Base-by-base conservation (phyloP, 2,113 vertebrate genomes). In the Ptilonorhynchus violaceus region DNA sequence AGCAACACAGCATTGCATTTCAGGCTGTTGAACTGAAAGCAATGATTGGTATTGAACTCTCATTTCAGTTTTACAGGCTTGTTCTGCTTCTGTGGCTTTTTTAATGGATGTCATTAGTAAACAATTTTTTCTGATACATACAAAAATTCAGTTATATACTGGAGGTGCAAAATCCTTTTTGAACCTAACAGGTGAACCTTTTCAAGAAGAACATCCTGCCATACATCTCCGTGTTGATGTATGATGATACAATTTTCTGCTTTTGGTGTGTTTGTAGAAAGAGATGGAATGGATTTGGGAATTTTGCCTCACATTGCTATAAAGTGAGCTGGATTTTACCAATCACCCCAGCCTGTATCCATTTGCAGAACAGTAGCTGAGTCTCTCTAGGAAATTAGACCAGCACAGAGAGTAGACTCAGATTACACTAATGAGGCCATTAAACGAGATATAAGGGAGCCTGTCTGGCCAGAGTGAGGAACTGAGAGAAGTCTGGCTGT, bases 351-450 rank as follows among this genome's bases (percentile, higher is more conserved):
- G 79, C 27, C 66, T 83, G 18, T 70, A 78, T 90, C 60, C 82
- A 86, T 96, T 95, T 96, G 73, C 93, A 72, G 55, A 96, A 68
- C n/a, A 68, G 83, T 72, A 91, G 88, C 91, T 81, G 73, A 94
- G 44, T 63, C 85, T 94, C 56, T 44, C 85, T 95, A 92, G 83
- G 87, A 96, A 95, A 97, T 96, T 68, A 94, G 83, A 82, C 39
- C 74, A 56, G 85, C 75, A 83, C 18, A 84, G 64, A 83, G 95
- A 88, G 75, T 88, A 85, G 92, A 68, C 52, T 97, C 95, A 53
- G 64, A 93, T 97, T 97, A 91, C 93, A 75, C 35, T 96, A 94
- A 95, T 96, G 95, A 96, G 72, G 9, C 90, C 85, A 96, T 96
- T 97, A 96, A 94, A 63, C 47, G 90, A 91, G 73, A 44, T 73